Conservation (phyloP, 2,888 invertebrate species). For the Trichacis sp. region DNA sequence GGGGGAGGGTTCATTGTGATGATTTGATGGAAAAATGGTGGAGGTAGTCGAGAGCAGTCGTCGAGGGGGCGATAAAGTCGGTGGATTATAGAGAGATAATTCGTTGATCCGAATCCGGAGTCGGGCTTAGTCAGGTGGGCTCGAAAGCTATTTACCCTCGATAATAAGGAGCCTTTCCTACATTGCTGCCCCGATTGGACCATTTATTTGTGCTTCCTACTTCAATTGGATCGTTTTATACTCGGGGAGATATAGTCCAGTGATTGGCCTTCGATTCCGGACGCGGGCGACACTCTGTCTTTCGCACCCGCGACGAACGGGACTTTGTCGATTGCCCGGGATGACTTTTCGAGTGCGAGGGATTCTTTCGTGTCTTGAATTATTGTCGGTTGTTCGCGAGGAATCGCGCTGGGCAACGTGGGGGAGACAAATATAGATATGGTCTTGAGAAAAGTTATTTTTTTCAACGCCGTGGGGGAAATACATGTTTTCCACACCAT, state of each 20-base stretch:
- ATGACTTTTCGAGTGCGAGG: slow-evolving; percentile 5
- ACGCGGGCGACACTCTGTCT: slow-evolving; percentile 2
- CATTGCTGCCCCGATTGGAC: slow-evolving; percentile 50
- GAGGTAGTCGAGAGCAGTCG: background rate
- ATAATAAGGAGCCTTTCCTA: slow-evolving; percentile 43
- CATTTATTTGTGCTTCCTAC: slow-evolving; percentile 56
- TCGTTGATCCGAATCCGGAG: slow-evolving; percentile 9
- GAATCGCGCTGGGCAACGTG: too few relatives aligned
- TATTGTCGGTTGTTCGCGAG: too few relatives aligned
- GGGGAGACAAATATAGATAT: too few relatives aligned
- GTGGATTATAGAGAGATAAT: background rate
- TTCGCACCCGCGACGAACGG: slow-evolving; percentile 7
- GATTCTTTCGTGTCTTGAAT: slow-evolving; percentile 13
- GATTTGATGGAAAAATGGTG: too few relatives aligned
- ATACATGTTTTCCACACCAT: background rate
- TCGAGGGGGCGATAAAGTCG: slow-evolving; percentile 11
- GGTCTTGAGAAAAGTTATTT: too few relatives aligned
- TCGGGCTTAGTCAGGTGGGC: slow-evolving; percentile 14
- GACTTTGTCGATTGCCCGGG: slow-evolving; percentile 9
- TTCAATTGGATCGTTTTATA: slow-evolving; percentile 61
- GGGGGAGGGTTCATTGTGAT: slow-evolving; percentile 4
- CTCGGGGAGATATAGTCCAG: slow-evolving; percentile 37
- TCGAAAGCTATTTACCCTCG: slow-evolving; percentile 36
- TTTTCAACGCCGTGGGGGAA: too few relatives aligned
- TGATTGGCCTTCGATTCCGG: slow-evolving; percentile 31